Percentiles rank a stretch among this genome's conserved stretches.
Evolutionary conservation across 2,797 vertebrate species (phyloP).

Genomic region (Choloepus didactylus): DNA sequence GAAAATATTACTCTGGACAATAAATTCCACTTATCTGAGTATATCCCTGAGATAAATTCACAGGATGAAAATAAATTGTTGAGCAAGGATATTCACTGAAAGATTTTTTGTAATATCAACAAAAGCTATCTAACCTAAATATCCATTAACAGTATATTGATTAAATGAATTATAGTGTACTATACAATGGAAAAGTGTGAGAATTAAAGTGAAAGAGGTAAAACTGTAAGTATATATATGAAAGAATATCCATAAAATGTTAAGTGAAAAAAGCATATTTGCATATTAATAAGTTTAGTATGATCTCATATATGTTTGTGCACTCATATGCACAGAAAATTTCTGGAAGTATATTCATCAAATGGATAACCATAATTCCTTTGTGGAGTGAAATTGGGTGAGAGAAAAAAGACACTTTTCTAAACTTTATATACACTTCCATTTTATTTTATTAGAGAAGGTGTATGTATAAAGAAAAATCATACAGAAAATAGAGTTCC

Average conservation of each 20-base stretch:
- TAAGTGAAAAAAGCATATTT: neutral
- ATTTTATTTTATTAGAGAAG: too few species aligned
- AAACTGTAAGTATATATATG: neutral
- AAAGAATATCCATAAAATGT: neutral
- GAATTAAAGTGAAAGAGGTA: neutral
- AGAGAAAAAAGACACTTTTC: neutral
- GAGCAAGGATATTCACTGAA: neutral
- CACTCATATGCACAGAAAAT: neutral
- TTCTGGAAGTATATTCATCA: neutral
- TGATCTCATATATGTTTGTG: neutral
- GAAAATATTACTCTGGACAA: neutral
- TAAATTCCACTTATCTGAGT: neutral
- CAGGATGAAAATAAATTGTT: constrained; percentile 24
- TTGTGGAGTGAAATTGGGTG: neutral
- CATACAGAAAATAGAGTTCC: too few species aligned
- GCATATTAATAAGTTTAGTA: neutral
- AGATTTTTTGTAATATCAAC: neutral
- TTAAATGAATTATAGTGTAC: neutral
- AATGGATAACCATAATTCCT: neutral
- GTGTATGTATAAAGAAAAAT: too few species aligned
- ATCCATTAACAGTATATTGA: neutral
- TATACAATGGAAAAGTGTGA: neutral
- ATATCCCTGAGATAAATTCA: neutral
- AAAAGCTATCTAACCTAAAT: neutral
- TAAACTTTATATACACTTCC: too few species aligned